Evolutionary conservation across 2,113 vertebrate genomes (phyloP), one percentile per base, ranked within the genome.

Genomic region (Nycticryphes semicollaris): DNA sequence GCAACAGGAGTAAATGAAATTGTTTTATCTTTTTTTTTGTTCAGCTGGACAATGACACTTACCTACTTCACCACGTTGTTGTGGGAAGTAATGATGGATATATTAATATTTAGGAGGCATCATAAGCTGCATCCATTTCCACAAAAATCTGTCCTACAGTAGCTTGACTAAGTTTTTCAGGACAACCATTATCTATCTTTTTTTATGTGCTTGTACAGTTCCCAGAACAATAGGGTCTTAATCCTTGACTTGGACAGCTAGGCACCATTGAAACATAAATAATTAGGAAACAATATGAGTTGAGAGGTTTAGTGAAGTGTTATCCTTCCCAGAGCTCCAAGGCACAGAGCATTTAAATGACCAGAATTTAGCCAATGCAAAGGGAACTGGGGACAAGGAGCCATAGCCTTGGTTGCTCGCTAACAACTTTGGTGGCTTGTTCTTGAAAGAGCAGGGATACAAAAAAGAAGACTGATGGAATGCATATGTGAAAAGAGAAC

Each of bases 231-330:
- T 93, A 81, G 75, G 54, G 33, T 80, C 68, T 93, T 91, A 95
- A 96, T 94, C 87, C 85, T 92, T 90, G 79, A 96, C 90, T 96
- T 96, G 94, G 94, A 96, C 72, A 88, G 85, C 83, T 59, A 96
- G 75, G 94, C 72, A 95, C 94, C 72, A 97, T 93, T 96, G 96
- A 96, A 96, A 91, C 79, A 96, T 95, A 96, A 96, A 96, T 96
- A 95, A 96, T 90, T 67, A 83, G 35, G 64, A 86, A 96, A 94
- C 96, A 96, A 96, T 96, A 93, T 62, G 89, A 97, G 94, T 59
- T 96, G 95, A 94, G 85, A 96, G 87, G 78, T 93, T 96, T 70
- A 96, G 94, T 12, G 0, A 93, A 90, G 93, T 93, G 85, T 92
- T 88, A 93, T 47, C 87, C 93, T 93, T 94, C 85, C 79, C 92